Base-by-base conservation (phyloP, 2,113 vertebrate species). In the Nibea coibor region DNA sequence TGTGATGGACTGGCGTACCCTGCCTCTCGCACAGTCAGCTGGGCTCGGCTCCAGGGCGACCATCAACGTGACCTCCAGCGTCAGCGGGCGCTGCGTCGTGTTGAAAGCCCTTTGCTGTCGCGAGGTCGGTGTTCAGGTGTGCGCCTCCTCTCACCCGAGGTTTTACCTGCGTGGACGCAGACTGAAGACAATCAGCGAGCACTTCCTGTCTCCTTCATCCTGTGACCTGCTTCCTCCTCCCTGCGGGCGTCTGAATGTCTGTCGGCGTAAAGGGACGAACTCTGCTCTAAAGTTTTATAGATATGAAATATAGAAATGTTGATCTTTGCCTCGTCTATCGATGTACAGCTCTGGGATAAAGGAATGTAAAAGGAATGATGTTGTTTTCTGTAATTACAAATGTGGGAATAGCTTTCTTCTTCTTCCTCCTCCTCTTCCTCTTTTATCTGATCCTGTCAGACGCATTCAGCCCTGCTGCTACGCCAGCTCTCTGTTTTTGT, bases 401-500 rank as follows among this genome's bases (percentile, higher is more conserved):
- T 54, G 78, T 51, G 79, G 66, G 80, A 1, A 66, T 48, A 70
- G 70, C 77, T 83, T 76, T 72, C 54, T 82, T 71, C 43, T 64
- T 78, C 58, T 74, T 65, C 42, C 35, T 75, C 57, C 26, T 73
- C 70, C 35, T 87, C 82, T 19, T 82, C 70, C 50, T 82, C 68
- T 56, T 57, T 3, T 3, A 11, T 11, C 0, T 16, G 59, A 65
- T 45, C 68, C 80, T 72, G 75, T 90, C 72, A 79, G 26, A 68
- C 51, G 68, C 69, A 42, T 85, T 79, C 80, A 54, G 81, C 72
- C 78, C 87, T 88, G 91, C 91, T 91, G 91, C 91, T 87, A 65
- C 66, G 10, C 85, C 85, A 75, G 69, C 90, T 89, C 88, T 89
- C 82, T 84, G 81, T 88, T 93, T 91, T 93, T 91, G 54, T 92